Base-by-base conservation (phyloP, 92 coral and sea anemone genomes). In the Ricordea florida region DNA sequence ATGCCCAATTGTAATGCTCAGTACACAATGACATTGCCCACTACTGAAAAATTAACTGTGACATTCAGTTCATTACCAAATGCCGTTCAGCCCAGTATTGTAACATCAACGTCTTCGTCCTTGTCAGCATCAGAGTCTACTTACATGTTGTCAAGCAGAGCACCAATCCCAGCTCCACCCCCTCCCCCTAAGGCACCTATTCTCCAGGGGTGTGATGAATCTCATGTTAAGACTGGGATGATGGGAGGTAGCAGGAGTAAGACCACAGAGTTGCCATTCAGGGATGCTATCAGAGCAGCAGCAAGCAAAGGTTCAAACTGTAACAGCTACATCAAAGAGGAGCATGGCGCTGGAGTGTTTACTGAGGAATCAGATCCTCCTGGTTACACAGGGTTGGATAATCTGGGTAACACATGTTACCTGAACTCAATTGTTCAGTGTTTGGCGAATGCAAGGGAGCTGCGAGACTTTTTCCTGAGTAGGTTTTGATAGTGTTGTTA, bases 381-480 rank as follows among this genome's bases (percentile, higher is more conserved):
- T 15, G 98, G 98, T 18, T 87, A 74, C 17, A 89, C 92, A 28
- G 98, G 98, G 2, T 79, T 94, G 64, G 94, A 85, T 16, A 94
- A 94, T 55, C 81, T 77, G 3, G 90, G 86, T 43, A 94, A 92
- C 67, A 78, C 97, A 2, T 94, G 98, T 51, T 94, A 94, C 59
- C 73, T 94, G 29, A 94, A 94, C 82, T 94, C 98, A 15, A 81
- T 94, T 55, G 82, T 94, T n/a, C 98, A 94, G 74, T 94, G 98
- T 61, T 70, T 94, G 75, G 97, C 92, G n/a, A 87, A 92, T 45
- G 78, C 93, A 30, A 78, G 83, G 35, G 73, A 68, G 26, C 88
- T 94, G 21, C 85, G 98, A 53, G 93, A 86, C 52, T 94, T 74
- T 56, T 85, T 94, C 24, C 78, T 94, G 29, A 78, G 98, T 94